Evolutionary conservation across 2,888 invertebrate species (phyloP).

Genomic region (Caenorhabditis sp.): DNA sequence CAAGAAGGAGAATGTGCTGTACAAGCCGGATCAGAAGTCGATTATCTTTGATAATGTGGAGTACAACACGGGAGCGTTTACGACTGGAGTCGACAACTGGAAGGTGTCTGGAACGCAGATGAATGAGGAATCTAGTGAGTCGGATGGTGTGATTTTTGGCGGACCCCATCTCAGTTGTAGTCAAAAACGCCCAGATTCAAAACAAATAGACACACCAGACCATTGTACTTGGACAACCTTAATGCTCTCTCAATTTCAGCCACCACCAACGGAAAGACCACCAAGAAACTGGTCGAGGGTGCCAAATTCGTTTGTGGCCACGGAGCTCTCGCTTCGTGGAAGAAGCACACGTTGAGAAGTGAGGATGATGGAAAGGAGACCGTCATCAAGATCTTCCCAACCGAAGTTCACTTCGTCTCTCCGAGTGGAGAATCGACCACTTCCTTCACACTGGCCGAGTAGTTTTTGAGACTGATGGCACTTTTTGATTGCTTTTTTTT

Average conservation of each 20-base stretch:
- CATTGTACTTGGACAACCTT: no score
- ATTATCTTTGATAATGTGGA: not conserved
- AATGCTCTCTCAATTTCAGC: not conserved
- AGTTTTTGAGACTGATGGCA: not conserved
- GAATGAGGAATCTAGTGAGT: not conserved
- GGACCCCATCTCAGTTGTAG: no score
- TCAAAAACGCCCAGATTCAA: no score
- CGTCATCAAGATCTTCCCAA: conserved; percentile 1
- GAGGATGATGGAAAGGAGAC: conserved; percentile 34
- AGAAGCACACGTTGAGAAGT: conserved; percentile 21
- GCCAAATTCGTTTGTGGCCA: conserved; percentile 5
- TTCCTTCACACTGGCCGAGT: not conserved
- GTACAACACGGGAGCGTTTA: conserved; percentile 20
- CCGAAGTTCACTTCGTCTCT: conserved; percentile 27
- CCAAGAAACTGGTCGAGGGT: not conserved
- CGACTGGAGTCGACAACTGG: conserved; percentile 36
- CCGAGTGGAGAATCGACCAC: conserved; percentile 28
- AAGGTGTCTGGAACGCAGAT: conserved; percentile 1
- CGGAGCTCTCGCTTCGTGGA: conserved; percentile 6
- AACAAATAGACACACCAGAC: no score
- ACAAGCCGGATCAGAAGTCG: conserved; percentile 13
- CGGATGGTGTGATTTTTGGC: no score
- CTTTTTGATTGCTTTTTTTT: not conserved
- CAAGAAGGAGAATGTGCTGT: not conserved
- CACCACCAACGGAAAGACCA: not conserved